A percentile compares a stretch with the other conserved stretches of the same genome.
Evolutionary conservation across 2,113 vertebrate genomes (phyloP).

Genomic region (Ovis canadensis): DNA sequence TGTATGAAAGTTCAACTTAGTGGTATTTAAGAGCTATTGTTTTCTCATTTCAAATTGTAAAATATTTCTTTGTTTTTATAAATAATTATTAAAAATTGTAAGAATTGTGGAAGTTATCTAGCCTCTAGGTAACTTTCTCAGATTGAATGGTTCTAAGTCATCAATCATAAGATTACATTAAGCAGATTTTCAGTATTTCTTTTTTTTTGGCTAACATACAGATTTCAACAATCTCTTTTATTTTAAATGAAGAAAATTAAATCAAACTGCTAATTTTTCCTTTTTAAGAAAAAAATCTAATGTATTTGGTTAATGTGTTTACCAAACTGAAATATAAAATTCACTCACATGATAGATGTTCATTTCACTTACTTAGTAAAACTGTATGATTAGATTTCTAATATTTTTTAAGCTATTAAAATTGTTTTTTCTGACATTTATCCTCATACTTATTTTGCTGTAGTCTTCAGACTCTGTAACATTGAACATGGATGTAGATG

Average conservation of each 20-base stretch:
- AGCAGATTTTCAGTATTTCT: conserved; percentile 3
- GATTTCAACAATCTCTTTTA: background rate
- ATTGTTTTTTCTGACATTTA: conserved; percentile 13
- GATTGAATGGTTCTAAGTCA: background rate
- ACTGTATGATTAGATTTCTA: background rate
- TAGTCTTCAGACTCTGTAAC: conserved; percentile 8
- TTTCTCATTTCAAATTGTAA: conserved; percentile 24
- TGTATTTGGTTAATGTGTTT: background rate
- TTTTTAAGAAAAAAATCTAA: background rate
- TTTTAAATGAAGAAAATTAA: conserved; percentile 21
- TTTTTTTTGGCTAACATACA: background rate
- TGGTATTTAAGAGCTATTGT: conserved; percentile 15
- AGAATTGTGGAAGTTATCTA: background rate
- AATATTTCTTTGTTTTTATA: background rate
- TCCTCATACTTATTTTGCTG: background rate
- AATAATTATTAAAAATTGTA: background rate
- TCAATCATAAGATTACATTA: background rate
- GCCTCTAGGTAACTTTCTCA: background rate
- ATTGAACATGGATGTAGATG: background rate
- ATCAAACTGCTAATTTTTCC: background rate
- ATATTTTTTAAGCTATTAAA: conserved; percentile 6
- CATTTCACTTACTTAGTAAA: conserved; percentile 31
- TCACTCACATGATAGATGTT: background rate
- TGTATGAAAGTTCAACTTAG: background rate
- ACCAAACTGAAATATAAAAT: conserved; percentile 12